These are phyloP conservation scores for Lochmaea capreae DNA, from an alignment of 2,888 invertebrate genomes.

Conservation along the genomic window DNA sequence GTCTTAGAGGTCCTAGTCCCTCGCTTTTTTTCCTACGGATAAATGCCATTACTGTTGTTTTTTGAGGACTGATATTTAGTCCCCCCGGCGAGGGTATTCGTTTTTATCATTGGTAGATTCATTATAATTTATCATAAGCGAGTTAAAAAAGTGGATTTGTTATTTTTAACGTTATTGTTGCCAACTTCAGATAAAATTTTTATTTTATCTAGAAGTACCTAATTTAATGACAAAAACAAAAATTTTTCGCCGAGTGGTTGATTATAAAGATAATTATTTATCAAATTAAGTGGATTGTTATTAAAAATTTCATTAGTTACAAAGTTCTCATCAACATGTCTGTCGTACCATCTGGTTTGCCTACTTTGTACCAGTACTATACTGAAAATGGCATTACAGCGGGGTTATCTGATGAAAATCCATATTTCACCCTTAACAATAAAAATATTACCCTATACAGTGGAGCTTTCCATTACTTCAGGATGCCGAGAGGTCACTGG, in stretches of 20 bases:
- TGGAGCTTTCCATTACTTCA: slow-evolving; percentile 85
- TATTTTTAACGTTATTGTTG: too few species aligned
- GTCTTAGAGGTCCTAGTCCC: too few species aligned
- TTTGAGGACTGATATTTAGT: too few species aligned
- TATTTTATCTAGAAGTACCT: too few species aligned
- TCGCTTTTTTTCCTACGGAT: too few species aligned
- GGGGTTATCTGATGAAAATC: slow-evolving; percentile 56
- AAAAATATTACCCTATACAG: slow-evolving; percentile 64
- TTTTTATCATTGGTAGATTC: too few species aligned
- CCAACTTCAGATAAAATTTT: too few species aligned
- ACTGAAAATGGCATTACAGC: slow-evolving; percentile 59
- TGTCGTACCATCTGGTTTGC: slow-evolving; percentile 25
- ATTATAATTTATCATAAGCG: too few species aligned
- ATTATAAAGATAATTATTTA: neutral
- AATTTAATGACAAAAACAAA: too few species aligned
- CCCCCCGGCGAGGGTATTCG: too few species aligned
- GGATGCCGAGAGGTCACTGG: slow-evolving; percentile 84
- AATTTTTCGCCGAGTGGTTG: neutral
- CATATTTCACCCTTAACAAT: slow-evolving; percentile 64
- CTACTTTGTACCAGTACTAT: slow-evolving; percentile 64
- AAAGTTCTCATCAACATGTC: neutral
- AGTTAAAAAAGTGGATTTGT: too few species aligned
- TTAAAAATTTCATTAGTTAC: neutral
- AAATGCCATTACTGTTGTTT: too few species aligned
- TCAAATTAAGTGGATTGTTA: neutral